Evolutionary conservation across 1,140 invertebrate species (phyloP).

Genomic region (Helicoverpa zea): DNA sequence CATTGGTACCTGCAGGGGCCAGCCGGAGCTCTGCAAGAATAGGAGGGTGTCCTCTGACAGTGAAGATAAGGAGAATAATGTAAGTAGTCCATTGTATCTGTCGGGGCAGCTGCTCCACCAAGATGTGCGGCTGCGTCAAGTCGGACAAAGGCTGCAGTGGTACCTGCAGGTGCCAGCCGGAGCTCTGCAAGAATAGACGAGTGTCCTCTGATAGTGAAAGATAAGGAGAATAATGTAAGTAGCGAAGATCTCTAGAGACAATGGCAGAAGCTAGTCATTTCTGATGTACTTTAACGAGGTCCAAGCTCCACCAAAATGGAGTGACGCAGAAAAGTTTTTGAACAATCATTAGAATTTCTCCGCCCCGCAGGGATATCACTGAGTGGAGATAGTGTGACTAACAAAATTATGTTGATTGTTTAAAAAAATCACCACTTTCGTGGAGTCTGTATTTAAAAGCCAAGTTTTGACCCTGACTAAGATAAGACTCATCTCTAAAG

Average conservation of each 20-base stretch:
- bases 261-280: no score
- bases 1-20: conserved; percentile 86
- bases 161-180: conserved; percentile 86
- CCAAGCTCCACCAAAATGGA: neutral
- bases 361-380: no score
- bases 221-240: conserved; percentile 80
- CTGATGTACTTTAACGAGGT: neutral
- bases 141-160: conserved; percentile 77
- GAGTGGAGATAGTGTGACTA: no score
- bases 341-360: no score
- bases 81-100: conserved; percentile 87
- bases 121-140: conserved; percentile 88
- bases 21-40: conserved; percentile 85
- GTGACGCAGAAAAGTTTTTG: no score
- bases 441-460: no score
- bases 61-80: conserved; percentile 81
- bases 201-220: conserved; percentile 74
- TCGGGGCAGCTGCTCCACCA: conserved; percentile 87
- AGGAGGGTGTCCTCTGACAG: conserved; percentile 69
- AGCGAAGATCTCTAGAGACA: no score
- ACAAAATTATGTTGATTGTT: no score
- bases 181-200: conserved; percentile 84
- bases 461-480: no score
- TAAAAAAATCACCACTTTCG: no score
- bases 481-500: no score